These are phyloP conservation scores for Rhincodon typus DNA, from an alignment of 2,797 vertebrate genomes.

Conservation along the genomic window DNA sequence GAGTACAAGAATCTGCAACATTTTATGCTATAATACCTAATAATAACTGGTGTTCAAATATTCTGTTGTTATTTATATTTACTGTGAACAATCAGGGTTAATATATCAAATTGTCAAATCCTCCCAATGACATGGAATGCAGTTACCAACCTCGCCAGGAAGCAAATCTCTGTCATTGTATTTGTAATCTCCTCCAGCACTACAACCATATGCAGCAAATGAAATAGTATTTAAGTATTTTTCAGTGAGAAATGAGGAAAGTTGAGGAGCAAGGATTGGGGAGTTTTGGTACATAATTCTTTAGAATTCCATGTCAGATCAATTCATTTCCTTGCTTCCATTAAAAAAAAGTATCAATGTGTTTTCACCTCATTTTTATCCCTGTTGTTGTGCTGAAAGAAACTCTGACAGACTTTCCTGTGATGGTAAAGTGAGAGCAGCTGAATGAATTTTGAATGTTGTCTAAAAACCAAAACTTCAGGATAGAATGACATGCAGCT, in stretches of 20 bases:
- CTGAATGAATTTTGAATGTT: neutral
- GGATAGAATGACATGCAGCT: neutral
- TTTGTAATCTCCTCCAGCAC: neutral
- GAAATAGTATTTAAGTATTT: too few species aligned
- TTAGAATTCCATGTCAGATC: too few species aligned
- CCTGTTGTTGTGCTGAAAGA: too few species aligned
- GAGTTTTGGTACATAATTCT: too few species aligned
- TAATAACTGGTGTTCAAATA: neutral
- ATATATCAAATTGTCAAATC: neutral
- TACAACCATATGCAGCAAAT: too few species aligned
- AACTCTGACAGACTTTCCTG: neutral
- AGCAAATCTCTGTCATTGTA: neutral
- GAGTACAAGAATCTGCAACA: neutral
- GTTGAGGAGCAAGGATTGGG: too few species aligned
- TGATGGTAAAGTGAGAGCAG: neutral
- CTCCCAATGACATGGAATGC: neutral
- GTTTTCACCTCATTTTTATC: neutral
- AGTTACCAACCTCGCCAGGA: neutral
- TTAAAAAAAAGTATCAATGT: neutral
- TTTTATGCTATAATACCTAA: neutral
- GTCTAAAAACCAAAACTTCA: neutral
- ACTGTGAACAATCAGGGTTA: neutral
- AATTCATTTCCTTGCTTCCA: neutral
- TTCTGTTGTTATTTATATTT: neutral
- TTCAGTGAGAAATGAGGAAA: too few species aligned